Base-by-base conservation (phyloP, 2,888 invertebrate genomes). In the Sarcophaga carnaria region DNA sequence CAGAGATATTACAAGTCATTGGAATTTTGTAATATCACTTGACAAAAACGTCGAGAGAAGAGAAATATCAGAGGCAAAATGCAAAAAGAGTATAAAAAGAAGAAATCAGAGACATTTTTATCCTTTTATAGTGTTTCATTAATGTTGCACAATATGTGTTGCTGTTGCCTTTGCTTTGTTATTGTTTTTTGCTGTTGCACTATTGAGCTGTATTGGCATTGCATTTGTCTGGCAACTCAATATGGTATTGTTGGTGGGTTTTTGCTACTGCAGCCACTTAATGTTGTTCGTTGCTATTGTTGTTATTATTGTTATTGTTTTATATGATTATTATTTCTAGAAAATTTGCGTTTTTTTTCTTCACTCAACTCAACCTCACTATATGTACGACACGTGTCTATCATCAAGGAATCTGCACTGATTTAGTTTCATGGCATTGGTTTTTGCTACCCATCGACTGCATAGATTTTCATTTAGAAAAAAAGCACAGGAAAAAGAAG, bases 1-100 rank as follows among this genome's bases (percentile, higher is more conserved):
- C 8, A 37, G 2, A 10, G 37, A 10, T 37, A 79, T 84, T 79
- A 84, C 84, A 87, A 79, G 84, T 76, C 72, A 67, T 75, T 63
- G 72, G 84, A 82, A 87, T 87, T 87, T 87, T 84, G 87, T 87
- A 87, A 87, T 87, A 87, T 87, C 87, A 87, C 87, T 87, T 87
- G 66, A 76, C 83, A 77, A 72, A 77, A 77, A 72, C 47, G 11
- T 74, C 62, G 77, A 70, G 8, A 62, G 60, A 47, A 67, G 76
- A 10, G n/a, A 25, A 72, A 14, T 47, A 14, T 12, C 14, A 66
- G 22, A 47, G 60, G 3, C 59, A 69, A 49, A 49, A 49, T 49
- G 37, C 37, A 37, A 54, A 60, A 67, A 20, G 12, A 20, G 10
- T 2, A 60, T 59, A 54, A 60, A 72, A 84, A 79, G 8, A 8